Evolutionary conservation across 1,140 invertebrate genomes (phyloP).

Genomic region (Drosophila tani): DNA sequence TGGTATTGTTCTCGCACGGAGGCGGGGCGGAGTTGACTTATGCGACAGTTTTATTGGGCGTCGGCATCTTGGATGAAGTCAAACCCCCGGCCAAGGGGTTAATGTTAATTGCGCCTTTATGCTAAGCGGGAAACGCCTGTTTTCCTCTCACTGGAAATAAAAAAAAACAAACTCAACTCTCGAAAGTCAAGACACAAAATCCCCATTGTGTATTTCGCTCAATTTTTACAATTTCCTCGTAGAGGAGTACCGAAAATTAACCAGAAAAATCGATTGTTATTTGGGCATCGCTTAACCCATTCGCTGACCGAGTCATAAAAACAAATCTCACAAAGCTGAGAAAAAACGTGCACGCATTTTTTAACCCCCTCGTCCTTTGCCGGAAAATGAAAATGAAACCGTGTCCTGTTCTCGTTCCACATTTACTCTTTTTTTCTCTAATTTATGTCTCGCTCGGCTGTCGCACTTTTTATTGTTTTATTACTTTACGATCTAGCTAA

Average conservation of each 20-base stretch:
- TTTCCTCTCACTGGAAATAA: constrained; percentile 34
- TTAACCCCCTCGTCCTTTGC: constrained; percentile 67
- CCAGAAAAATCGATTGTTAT: constrained; percentile 44
- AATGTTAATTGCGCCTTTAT: constrained; percentile 80
- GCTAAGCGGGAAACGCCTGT: constrained; percentile 65
- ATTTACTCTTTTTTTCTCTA: constrained; percentile 75
- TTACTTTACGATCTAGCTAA: constrained; percentile 71
- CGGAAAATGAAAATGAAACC: constrained; percentile 34
- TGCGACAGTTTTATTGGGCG: constrained; percentile 79
- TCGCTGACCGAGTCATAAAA: constrained; percentile 48
- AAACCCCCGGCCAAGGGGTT: constrained; percentile 70
- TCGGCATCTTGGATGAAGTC: constrained; percentile 54
- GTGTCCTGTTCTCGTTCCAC: constrained; percentile 62
- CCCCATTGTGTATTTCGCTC: constrained; percentile 24
- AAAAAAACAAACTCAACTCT: constrained; percentile 12
- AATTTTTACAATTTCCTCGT: constrained; percentile 66
- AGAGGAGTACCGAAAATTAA: constrained; percentile 38
- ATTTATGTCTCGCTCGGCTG: constrained; percentile 48
- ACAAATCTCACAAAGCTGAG: constrained; percentile 13
- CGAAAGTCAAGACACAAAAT: constrained; percentile 38
- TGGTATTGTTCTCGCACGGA: constrained; percentile 34
- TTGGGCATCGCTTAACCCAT: constrained; percentile 51
- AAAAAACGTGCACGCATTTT: constrained; percentile 63
- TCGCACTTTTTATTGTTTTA: constrained; percentile 69
- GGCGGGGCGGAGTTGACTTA: constrained; percentile 58